Conservation (phyloP, 2,113 vertebrate species). For the Chionomys nivalis region DNA sequence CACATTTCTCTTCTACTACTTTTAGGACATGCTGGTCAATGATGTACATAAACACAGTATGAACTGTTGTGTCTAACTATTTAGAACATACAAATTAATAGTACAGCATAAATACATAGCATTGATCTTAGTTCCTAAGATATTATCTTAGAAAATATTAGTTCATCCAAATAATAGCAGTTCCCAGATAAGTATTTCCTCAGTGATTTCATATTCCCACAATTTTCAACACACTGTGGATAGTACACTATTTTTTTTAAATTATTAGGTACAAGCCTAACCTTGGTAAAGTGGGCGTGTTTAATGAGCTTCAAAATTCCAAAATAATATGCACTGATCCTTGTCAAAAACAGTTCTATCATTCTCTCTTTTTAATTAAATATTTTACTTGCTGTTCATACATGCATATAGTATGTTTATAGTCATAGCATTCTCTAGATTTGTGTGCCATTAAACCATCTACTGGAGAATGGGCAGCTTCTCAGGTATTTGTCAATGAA, state of each 20-base stretch:
- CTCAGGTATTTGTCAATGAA: neutral
- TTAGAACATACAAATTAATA: neutral
- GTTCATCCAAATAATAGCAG: neutral
- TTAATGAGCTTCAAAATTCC: neutral
- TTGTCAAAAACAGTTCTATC: neutral
- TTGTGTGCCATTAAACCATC: neutral
- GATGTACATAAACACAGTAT: neutral
- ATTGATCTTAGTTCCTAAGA: neutral
- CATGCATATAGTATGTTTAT: neutral
- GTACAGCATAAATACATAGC: neutral
- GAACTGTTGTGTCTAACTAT: neutral
- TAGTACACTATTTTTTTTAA: neutral
- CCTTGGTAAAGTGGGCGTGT: neutral
- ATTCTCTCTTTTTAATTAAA: neutral
- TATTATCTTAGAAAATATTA: slow-evolving; percentile 15
- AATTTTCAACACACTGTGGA: slow-evolving; percentile 3
- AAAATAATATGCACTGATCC: neutral
- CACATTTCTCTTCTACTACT: neutral
- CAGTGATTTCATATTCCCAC: neutral
- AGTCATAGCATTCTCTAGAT: neutral
- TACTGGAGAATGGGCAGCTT: neutral
- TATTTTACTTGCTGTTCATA: neutral
- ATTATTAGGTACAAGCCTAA: neutral
- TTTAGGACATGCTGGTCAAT: neutral
- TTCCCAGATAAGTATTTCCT: neutral